phyloP scores from a whole-genome alignment of 2,797 vertebrate genomes.

The Pyrocephalus nanus region DNA sequence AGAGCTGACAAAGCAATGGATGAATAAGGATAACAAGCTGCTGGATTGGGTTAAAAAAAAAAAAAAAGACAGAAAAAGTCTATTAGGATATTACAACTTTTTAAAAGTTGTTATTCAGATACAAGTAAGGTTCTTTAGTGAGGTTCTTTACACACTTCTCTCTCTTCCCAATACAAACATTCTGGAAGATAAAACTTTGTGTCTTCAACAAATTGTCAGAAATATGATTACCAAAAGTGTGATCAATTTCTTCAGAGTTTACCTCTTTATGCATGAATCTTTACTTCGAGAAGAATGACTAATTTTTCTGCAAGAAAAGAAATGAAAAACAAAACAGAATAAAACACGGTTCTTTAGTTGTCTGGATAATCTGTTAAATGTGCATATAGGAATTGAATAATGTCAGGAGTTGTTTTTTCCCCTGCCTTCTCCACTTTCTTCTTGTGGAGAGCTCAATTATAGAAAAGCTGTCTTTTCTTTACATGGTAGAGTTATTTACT shows the following conservation, averaged over 20 bases:
- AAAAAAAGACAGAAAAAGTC: background rate
- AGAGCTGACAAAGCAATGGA: background rate
- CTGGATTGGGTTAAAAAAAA: background rate
- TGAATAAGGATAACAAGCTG: background rate
- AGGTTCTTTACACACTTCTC: background rate
- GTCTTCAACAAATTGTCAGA: background rate
- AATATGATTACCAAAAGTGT: background rate
- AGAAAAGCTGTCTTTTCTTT: background rate
- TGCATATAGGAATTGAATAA: background rate
- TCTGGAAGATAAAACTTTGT: background rate
- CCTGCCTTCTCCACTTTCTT: background rate
- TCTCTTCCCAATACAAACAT: background rate
- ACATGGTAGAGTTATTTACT: background rate
- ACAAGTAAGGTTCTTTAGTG: background rate
- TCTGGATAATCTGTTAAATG: background rate
- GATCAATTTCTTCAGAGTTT: background rate
- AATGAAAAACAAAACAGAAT: fast-evolving
- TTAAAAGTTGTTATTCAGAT: background rate
- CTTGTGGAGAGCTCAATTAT: background rate
- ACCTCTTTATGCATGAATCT: background rate
- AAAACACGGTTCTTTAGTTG: background rate
- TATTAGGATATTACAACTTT: background rate
- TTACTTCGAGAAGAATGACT: background rate
- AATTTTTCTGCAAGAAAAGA: background rate
- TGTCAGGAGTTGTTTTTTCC: background rate